Base-by-base conservation (phyloP, 2,888 invertebrate genomes). In the Osmoderma eremita region DNA sequence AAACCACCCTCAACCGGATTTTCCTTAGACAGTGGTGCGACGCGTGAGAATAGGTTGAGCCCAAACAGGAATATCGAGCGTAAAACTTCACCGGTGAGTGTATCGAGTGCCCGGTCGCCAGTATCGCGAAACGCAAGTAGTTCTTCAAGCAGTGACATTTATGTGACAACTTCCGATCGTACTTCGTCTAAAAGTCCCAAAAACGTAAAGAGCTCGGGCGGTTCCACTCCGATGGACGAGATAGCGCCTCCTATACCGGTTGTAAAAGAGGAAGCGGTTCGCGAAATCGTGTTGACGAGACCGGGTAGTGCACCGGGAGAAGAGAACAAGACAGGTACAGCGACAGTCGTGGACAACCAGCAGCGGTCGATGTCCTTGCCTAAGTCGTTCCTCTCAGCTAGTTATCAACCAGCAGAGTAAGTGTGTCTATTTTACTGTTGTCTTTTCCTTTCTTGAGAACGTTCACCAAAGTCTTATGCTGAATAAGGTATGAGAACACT, bases 291-390 rank as follows among this genome's bases (percentile, higher is more conserved):
- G 42, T 73, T 83, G 15, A 83, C 84, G 64, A 81, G 86, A 54
- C 86, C 86, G 8, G 86, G 85, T 67, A 86, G 86, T 76, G 86
- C 86, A 4, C 86, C 86, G 1, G 83, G 83, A 17, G 81, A 81
- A 75, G 77, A 80, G 12, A 69, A 69, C 41, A 62, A 67, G 17
- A 53, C 61, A n/a, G 70, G 70, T 18, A 30, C 30, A 10, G 70
- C 62, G 22, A 73, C 71, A 6, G 72, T 77, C 30, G 67, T 79
- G 67, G 79, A 79, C 65, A 71, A 83, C 54, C 81, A 84, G 70
- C 84, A 84, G 75, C 77, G 85, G 69, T 85, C 85, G n/a, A 82
- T 85, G 79, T 85, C 85, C 18, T 76, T 86, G 70, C 86, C 86
- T 39, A 86, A 85, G 77, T 84, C 84, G 18, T 85, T 85, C 74